phyloP scores from a whole-genome alignment of 2,797 vertebrate genomes.

The Onychomys leucogaster region DNA sequence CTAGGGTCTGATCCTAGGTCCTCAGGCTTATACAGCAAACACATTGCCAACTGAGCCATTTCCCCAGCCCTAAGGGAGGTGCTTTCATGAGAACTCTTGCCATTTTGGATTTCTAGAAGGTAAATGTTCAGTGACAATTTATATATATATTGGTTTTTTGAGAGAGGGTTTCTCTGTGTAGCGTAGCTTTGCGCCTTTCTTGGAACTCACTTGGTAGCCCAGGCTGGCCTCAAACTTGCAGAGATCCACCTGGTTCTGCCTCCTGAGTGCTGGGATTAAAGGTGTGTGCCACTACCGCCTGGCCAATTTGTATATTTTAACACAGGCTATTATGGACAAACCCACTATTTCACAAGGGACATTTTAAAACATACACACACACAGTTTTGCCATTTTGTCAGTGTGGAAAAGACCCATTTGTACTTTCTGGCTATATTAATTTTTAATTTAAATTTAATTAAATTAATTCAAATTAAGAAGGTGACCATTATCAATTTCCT shows the following conservation, averaged over 20 bases:
- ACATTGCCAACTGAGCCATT: background rate
- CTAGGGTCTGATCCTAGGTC: background rate
- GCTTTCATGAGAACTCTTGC: constrained; percentile 31
- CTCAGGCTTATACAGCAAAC: background rate
- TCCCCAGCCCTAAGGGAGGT: background rate
- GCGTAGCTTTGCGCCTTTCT: no score
- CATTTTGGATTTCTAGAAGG: constrained; percentile 45
- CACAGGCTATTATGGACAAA: constrained; percentile 62
- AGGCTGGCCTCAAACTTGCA: no score
- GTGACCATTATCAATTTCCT: constrained; percentile 82
- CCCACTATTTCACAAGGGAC: constrained; percentile 63
- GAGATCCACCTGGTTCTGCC: no score
- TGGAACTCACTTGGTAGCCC: no score
- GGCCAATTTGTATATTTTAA: constrained; percentile 73
- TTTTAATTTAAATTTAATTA: constrained; percentile 84
- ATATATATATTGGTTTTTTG: no score
- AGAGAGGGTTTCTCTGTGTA: no score
- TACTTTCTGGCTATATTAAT: constrained; percentile 75
- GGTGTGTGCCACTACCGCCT: no score
- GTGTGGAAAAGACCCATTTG: constrained; percentile 65
- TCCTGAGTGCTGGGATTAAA: no score
- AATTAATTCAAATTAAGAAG: constrained; percentile 85
- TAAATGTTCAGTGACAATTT: constrained; percentile 54
- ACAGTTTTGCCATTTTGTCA: constrained; percentile 74
- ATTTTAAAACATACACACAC: constrained; percentile 60